phyloP scores from a whole-genome alignment of 2,888 invertebrate genomes.

The Agrotis clavis region DNA sequence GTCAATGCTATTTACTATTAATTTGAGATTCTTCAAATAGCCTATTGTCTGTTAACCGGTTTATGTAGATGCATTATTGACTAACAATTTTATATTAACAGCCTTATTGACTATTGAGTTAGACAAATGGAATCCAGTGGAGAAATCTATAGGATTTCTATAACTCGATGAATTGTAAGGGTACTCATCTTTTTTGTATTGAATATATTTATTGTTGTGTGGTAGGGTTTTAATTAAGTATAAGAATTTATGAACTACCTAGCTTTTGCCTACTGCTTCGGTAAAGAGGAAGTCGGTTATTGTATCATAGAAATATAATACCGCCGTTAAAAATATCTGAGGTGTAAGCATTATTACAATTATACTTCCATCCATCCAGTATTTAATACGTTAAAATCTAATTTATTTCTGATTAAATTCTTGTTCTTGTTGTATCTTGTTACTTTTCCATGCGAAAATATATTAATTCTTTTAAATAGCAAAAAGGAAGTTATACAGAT shows the following conservation, averaged over 20 bases:
- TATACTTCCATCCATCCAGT: no score
- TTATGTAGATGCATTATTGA: conserved; percentile 42
- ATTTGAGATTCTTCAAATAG: neutral
- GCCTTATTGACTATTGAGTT: conserved; percentile 13
- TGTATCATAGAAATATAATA: no score
- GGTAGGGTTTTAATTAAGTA: neutral
- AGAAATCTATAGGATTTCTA: conserved; percentile 10
- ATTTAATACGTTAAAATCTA: no score
- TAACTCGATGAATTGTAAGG: conserved; percentile 21
- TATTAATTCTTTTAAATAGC: neutral
- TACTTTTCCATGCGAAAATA: neutral
- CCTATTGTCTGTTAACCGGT: conserved; percentile 11
- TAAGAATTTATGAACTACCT: conserved; percentile 58
- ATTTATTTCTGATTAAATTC: no score
- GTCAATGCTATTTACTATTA: neutral
- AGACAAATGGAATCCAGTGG: neutral
- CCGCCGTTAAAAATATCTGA: no score
- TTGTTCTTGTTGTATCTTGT: no score
- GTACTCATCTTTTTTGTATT: neutral
- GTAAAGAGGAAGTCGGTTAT: no score
- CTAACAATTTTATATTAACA: no score
- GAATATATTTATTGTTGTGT: neutral
- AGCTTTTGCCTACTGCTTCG: no score
- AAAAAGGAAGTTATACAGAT: neutral
- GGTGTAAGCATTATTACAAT: no score